Percentiles rank a stretch among this genome's conserved stretches.
These are phyloP conservation scores for Podarcis raffonei DNA, from an alignment of 2,113 vertebrate genomes.

Conservation along the genomic window DNA sequence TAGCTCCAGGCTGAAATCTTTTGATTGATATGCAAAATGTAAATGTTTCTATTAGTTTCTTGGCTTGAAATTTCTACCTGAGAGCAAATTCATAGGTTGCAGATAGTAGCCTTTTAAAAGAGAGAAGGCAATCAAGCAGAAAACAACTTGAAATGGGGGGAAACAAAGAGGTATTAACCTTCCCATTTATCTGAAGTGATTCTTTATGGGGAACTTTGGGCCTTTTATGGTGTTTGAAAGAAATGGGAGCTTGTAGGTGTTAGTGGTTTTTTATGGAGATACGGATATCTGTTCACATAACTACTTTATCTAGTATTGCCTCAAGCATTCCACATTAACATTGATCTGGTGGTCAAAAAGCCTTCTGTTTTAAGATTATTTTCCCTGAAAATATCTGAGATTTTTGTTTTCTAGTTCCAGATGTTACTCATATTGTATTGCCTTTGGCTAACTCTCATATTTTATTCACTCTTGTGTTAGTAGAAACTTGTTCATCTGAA, in stretches of 20 bases:
- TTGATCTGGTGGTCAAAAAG: not conserved
- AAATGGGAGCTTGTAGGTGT: not conserved
- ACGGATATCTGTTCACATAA: not conserved
- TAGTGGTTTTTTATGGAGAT: not conserved
- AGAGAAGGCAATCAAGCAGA: not conserved
- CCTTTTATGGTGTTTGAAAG: not conserved
- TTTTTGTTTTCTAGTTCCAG: constrained; percentile 14
- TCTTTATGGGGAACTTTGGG: not conserved
- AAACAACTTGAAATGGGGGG: not conserved
- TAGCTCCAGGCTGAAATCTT: not conserved
- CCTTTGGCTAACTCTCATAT: not conserved
- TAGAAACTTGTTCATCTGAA: not conserved
- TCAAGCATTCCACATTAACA: not conserved
- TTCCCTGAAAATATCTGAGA: constrained; percentile 15
- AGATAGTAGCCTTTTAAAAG: not conserved
- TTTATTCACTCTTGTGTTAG: not conserved
- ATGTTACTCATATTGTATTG: constrained; percentile 1
- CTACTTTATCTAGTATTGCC: constrained; percentile 3
- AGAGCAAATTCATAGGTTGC: not conserved
- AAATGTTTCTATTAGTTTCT: not conserved
- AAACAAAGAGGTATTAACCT: not conserved
- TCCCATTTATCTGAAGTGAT: not conserved
- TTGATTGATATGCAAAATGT: not conserved
- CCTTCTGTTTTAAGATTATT: not conserved
- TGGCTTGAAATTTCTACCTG: not conserved